Base-by-base conservation (phyloP, 2,113 vertebrate species). In the Heteronetta atricapilla region DNA sequence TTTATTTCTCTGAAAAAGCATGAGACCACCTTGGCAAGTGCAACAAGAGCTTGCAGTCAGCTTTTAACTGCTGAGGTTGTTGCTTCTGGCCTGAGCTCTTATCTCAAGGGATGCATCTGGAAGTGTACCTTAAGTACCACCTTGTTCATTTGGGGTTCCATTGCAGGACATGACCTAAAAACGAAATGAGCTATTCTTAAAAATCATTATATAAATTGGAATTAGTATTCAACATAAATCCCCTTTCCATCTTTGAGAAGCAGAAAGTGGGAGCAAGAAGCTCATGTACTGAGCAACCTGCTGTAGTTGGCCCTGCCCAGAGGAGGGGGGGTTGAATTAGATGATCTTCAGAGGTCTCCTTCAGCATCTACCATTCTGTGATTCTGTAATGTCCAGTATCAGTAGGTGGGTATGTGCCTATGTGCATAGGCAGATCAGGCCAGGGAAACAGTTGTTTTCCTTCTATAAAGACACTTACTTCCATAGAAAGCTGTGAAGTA, bases 31-130 rank as follows among this genome's bases (percentile, higher is more conserved):
- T 68, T 62, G 23, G 25, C 56, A 58, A 70, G 52, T 70, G 11
- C 52, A 60, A 52, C n/a, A 33, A 88, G 53, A 82, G 62, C 81
- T 74, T 86, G 14, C 89, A 83, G 72, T 72, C 86, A 77, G 40
- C 33, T 63, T 40, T 74, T 91, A 58, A 34, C 69, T 92, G 72
- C 69, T 84, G 73, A 76, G 15, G 23, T 74, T 89, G 33, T 29
- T 33, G 34, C 60, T 68, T 91, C 23, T 46, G 78, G 8, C 36
- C 13, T 66, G 42, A 36, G 13, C 42, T 94, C 16, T 70, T 25
- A 8, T 93, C 40, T 81, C 63, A 31, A 25, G 8, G 44, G 75
- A 64, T 11, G n/a, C 88, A 83, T 8, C 21, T 86, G 46, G 66
- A 88, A 72, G 20, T 23, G 20, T 50, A 50, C 48, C 68, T 68